Percentiles rank a stretch among this genome's conserved stretches.
These are phyloP conservation scores for Vanessa cardui DNA, from an alignment of 2,888 invertebrate species.

Conservation along the genomic window DNA sequence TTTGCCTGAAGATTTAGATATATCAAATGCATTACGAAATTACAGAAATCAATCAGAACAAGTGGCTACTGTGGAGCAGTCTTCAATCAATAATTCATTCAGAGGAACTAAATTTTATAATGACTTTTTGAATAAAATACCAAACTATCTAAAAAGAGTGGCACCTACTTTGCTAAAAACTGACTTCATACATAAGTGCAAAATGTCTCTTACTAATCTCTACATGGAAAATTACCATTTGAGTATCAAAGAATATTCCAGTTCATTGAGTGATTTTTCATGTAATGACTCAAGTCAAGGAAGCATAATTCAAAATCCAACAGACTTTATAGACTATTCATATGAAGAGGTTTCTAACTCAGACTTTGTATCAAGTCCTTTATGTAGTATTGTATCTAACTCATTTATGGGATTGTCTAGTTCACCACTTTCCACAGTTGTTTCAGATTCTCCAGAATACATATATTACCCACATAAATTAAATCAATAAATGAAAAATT, in stretches of 20 bases:
- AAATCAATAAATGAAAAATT: slow-evolving; percentile 48
- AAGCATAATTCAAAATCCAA: slow-evolving; percentile 51
- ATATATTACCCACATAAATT: slow-evolving; percentile 66
- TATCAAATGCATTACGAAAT: neutral
- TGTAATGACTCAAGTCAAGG: slow-evolving; percentile 19
- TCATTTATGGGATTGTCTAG: slow-evolving; percentile 6
- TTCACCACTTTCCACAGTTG: slow-evolving; percentile 18
- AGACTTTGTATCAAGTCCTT: slow-evolving; percentile 6
- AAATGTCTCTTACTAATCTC: slow-evolving; percentile 49
- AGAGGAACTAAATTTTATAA: slow-evolving; percentile 51
- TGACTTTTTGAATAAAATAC: slow-evolving; percentile 58
- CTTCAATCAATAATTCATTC: neutral
- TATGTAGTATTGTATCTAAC: slow-evolving; percentile 3
- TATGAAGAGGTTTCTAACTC: slow-evolving; percentile 30
- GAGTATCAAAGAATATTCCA: neutral
- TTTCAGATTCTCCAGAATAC: slow-evolving; percentile 62
- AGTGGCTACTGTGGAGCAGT: too few relatives aligned
- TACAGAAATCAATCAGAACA: neutral
- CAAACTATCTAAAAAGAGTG: slow-evolving; percentile 50
- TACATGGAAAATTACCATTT: slow-evolving; percentile 43
- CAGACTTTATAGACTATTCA: slow-evolving; percentile 49
- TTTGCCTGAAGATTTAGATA: slow-evolving; percentile 21
- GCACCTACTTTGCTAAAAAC: slow-evolving; percentile 49
- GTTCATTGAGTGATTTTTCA: neutral
- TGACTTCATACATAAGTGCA: slow-evolving; percentile 52